Conservation (phyloP, 1,140 invertebrate genomes). For the Neoseiulus cucumeris region DNA sequence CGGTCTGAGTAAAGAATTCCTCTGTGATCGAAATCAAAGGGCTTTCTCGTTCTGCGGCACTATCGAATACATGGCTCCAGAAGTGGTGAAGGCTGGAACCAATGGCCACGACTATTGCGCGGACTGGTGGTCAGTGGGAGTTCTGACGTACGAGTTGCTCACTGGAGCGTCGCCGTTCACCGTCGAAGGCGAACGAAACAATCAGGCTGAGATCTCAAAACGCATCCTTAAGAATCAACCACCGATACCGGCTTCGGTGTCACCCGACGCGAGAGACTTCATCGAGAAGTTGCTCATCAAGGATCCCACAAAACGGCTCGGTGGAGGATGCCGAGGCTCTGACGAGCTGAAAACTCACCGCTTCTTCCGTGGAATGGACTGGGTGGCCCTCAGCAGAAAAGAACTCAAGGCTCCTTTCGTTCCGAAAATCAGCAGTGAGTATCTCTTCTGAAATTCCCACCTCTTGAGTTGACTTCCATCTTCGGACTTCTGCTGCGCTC, state of each 20-base stretch:
- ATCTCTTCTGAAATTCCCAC: too few species aligned
- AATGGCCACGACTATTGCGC: conserved; percentile 81
- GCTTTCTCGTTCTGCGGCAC: conserved; percentile 96
- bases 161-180: conserved; percentile 94
- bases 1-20: conserved; percentile 69
- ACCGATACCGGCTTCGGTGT: conserved; percentile 52
- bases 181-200: conserved; percentile 72
- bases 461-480: too few species aligned
- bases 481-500: too few species aligned
- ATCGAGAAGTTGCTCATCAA: conserved; percentile 59
- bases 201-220: conserved; percentile 75
- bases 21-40: conserved; percentile 47
- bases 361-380: conserved; percentile 59
- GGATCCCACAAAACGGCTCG: conserved; percentile 60
- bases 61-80: conserved; percentile 88
- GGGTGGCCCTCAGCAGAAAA: conserved; percentile 49
- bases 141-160: conserved; percentile 84
- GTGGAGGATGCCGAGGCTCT: conserved; percentile 55
- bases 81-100: conserved; percentile 58
- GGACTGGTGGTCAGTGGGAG: conserved; percentile 96
- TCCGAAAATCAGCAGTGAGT: conserved; percentile 51
- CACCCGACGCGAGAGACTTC: conserved; percentile 39
- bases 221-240: conserved; percentile 67
- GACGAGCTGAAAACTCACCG: conserved; percentile 61
- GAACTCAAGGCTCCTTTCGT: conserved; percentile 57